Percentiles rank a stretch among this genome's conserved stretches.
Evolutionary conservation across 2,888 invertebrate species (phyloP).

Genomic region (Diarsia brunnea): DNA sequence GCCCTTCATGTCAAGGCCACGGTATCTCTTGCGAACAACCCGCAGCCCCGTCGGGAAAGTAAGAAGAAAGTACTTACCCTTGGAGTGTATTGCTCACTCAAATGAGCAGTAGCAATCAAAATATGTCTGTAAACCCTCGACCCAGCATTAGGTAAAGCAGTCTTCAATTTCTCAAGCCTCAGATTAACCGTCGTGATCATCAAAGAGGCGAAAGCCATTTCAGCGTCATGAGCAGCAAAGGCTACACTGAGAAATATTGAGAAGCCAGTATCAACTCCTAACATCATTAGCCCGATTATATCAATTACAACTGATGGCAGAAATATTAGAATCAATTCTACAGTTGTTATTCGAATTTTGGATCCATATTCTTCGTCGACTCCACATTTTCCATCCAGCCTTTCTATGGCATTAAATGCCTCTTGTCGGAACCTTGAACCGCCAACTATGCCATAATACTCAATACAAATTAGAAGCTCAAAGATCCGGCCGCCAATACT

Average conservation of each 20-base stretch:
- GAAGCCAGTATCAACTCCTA: conserved; percentile 55
- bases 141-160: conserved; percentile 65
- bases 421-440: conserved; percentile 63
- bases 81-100: conserved; percentile 77
- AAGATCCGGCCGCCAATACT: conserved; percentile 57
- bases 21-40: no score
- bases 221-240: conserved; percentile 78
- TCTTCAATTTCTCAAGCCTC: conserved; percentile 71
- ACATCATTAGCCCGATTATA: conserved; percentile 63
- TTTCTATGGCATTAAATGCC: conserved; percentile 68
- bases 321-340: conserved; percentile 53
- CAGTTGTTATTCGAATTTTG: conserved; percentile 56
- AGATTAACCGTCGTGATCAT: conserved; percentile 77
- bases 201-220: conserved; percentile 75
- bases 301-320: conserved; percentile 71
- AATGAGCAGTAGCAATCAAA: conserved; percentile 73
- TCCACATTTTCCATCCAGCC: conserved; percentile 76
- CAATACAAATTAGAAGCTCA: conserved; percentile 57
- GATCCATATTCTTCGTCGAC: conserved; percentile 61
- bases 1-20: no score
- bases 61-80: conserved; percentile 75
- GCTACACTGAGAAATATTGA: conserved; percentile 68
- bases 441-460: conserved; percentile 65
- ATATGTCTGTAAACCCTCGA: conserved; percentile 78
- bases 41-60: no score